phyloP scores from a whole-genome alignment of 2,888 invertebrate genomes.

The Amphipyra berbera region DNA sequence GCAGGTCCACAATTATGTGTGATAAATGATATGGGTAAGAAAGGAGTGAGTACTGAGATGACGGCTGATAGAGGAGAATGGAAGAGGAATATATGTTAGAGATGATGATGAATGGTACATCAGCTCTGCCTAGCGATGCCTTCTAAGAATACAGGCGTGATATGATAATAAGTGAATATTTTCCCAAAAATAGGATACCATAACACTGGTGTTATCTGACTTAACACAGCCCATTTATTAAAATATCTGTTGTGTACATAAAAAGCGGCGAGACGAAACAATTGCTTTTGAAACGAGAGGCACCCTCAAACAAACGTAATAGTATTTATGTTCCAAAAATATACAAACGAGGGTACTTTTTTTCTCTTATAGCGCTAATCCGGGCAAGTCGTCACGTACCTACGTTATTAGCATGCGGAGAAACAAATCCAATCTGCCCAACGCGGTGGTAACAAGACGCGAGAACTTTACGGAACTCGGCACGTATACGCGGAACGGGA shows the following conservation, averaged over 20 bases:
- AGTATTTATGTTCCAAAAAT: constrained; percentile 55
- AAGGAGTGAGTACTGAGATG: too few species aligned
- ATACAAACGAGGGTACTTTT: constrained; percentile 60
- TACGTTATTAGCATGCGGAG: constrained; percentile 81
- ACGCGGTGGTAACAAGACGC: constrained; percentile 82
- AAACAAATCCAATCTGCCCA: constrained; percentile 87
- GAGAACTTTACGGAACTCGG: constrained; percentile 78
- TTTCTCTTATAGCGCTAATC: constrained; percentile 67
- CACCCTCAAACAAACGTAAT: constrained; percentile 47
- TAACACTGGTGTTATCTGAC: constrained; percentile 45
- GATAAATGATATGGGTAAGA: too few species aligned
- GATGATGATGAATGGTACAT: too few species aligned
- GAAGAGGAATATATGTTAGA: too few species aligned
- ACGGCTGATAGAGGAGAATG: too few species aligned
- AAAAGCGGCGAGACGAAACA: constrained; percentile 50
- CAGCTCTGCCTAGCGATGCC: too few species aligned
- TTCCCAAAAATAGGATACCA: constrained; percentile 18
- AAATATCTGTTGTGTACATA: constrained; percentile 46
- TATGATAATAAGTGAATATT: constrained; percentile 11
- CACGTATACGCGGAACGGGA: constrained; percentile 75
- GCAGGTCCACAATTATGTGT: too few species aligned
- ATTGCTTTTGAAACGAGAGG: constrained; percentile 48
- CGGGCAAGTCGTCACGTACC: constrained; percentile 72
- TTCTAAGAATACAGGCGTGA: too few species aligned
- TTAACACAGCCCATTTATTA: constrained; percentile 52